A percentile compares a stretch with the other conserved stretches of the same genome.
phyloP scores from a whole-genome alignment of 2,797 vertebrate genomes.

The Botia kubotai region DNA sequence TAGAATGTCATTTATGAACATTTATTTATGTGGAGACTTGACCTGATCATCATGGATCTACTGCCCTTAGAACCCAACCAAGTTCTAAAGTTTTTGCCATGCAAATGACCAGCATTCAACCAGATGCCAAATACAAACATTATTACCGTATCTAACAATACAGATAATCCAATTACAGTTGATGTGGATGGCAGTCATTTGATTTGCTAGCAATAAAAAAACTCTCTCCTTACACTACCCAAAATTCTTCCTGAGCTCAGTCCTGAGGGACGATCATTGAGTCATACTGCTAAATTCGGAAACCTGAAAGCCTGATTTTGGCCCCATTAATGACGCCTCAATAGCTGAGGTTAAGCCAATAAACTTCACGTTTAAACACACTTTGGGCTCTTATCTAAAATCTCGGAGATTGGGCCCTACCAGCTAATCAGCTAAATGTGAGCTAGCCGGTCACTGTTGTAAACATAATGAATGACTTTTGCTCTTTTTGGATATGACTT shows the following conservation, averaged over 20 bases:
- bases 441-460: slow-evolving; percentile 16
- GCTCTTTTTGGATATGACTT: slow-evolving; percentile 51
- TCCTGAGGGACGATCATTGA: slow-evolving; percentile 12
- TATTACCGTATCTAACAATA: slow-evolving; percentile 21
- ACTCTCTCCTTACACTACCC: not conserved
- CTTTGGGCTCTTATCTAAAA: slow-evolving; percentile 13
- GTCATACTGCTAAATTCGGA: slow-evolving; percentile 35
- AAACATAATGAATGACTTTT: slow-evolving; percentile 42
- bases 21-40: not conserved
- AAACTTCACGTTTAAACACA: not conserved
- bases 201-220: not conserved
- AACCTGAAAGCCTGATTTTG: slow-evolving; percentile 1
- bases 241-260: not conserved
- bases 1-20: not conserved
- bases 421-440: slow-evolving; percentile 23
- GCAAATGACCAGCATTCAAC: not conserved
- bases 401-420: slow-evolving; percentile 3
- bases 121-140: not conserved
- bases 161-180: slow-evolving; percentile 10
- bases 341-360: not conserved
- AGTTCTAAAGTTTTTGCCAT: not conserved
- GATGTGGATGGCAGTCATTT: not conserved
- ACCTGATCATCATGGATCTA: not conserved
- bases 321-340: slow-evolving; percentile 9
- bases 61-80: not conserved